Conservation (phyloP, 2,888 invertebrate species). For the Liopterus haemorrhoidalis region DNA sequence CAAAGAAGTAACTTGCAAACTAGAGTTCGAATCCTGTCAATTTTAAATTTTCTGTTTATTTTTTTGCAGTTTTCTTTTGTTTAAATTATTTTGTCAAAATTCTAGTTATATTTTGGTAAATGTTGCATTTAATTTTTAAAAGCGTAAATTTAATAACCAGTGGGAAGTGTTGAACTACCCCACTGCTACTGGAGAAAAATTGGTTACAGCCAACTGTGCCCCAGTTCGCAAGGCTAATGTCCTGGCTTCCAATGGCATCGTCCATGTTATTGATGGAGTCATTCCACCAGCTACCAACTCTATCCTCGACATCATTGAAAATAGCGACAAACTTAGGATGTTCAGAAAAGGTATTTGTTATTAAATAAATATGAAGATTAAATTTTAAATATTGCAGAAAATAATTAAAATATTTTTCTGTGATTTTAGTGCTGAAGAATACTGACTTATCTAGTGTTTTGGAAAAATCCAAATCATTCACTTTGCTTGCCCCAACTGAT, state of each 20-base stretch:
- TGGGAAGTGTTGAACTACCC: too few relatives aligned
- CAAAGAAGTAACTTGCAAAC: too few relatives aligned
- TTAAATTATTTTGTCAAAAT: too few relatives aligned
- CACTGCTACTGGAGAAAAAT: conserved; percentile 45
- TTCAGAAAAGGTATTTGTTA: conserved; percentile 51
- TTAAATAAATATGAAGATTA: conserved; percentile 21
- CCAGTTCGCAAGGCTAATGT: conserved; percentile 56
- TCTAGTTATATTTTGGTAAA: too few relatives aligned
- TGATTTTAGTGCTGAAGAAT: conserved; percentile 50
- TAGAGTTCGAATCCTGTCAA: too few relatives aligned
- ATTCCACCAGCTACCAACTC: conserved; percentile 52
- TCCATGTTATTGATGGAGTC: conserved; percentile 59
- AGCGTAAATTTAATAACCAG: too few relatives aligned
- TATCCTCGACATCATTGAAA: conserved; percentile 53
- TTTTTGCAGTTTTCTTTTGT: too few relatives aligned
- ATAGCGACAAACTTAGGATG: conserved; percentile 54
- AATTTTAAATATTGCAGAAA: conserved; percentile 1
- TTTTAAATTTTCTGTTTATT: too few relatives aligned
- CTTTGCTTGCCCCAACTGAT: conserved; percentile 62
- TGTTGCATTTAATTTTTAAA: too few relatives aligned
- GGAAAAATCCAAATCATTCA: conserved; percentile 52
- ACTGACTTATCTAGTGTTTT: conserved; percentile 53
- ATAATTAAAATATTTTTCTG: neutral
- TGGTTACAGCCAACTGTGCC: conserved; percentile 64
- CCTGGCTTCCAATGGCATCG: conserved; percentile 59